Evolutionary conservation across 2,113 vertebrate genomes (phyloP).

Genomic region (Pelecanus crispus): DNA sequence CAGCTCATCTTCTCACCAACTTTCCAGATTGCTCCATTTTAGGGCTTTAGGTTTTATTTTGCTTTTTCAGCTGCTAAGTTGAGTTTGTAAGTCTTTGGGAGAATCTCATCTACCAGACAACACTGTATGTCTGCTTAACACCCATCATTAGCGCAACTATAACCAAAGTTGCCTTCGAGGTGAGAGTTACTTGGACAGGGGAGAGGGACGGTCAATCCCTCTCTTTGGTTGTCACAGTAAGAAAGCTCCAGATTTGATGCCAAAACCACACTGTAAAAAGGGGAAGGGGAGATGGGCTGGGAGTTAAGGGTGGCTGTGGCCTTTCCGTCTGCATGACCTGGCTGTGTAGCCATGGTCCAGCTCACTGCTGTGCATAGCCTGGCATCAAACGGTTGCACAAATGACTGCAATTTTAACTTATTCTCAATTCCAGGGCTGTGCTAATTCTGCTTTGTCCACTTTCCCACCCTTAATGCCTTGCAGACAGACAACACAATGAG

Average conservation of each 20-base stretch:
- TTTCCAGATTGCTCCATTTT: not conserved
- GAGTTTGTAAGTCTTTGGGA: conserved; percentile 11
- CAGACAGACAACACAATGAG: not conserved
- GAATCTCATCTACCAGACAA: not conserved
- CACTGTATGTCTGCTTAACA: not conserved
- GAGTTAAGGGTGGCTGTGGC: not conserved
- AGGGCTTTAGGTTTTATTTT: not conserved
- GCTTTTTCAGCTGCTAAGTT: not conserved
- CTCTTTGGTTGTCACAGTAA: not conserved
- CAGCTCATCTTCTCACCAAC: not conserved
- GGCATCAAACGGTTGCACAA: not conserved
- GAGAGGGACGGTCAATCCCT: not conserved
- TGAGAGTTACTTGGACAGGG: not conserved
- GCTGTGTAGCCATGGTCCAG: not conserved
- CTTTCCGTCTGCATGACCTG: not conserved
- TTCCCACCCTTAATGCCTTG: not conserved
- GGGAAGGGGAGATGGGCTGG: not conserved
- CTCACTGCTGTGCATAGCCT: not conserved
- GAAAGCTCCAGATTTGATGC: not conserved
- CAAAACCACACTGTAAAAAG: not conserved
- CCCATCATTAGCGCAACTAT: not conserved
- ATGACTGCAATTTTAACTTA: not conserved
- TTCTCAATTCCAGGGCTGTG: not conserved
- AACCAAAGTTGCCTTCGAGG: not conserved
- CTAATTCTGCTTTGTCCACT: not conserved